These are phyloP conservation scores for Rhea pennata DNA, from an alignment of 2,113 vertebrate species.

Conservation along the genomic window DNA sequence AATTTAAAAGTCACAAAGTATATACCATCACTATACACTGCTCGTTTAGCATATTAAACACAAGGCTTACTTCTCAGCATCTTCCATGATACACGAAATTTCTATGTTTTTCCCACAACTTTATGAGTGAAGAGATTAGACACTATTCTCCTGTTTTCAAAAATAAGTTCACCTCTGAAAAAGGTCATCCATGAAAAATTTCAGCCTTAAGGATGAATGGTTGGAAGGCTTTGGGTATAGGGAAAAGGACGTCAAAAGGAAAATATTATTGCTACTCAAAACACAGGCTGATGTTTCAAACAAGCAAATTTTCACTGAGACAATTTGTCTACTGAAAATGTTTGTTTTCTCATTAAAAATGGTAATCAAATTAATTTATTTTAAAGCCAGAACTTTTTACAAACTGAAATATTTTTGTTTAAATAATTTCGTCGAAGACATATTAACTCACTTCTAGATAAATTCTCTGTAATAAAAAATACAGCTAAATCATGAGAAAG, in stretches of 20 bases:
- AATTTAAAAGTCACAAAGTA: background rate
- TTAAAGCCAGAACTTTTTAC: background rate
- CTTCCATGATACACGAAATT: background rate
- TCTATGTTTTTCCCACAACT: background rate
- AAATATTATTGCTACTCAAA: background rate
- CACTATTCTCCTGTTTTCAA: background rate
- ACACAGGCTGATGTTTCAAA: background rate
- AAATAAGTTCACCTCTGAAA: slow-evolving; percentile 13
- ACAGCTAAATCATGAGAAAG: background rate
- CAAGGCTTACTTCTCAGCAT: background rate
- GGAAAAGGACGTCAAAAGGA: background rate
- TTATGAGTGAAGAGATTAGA: background rate
- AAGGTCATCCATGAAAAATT: slow-evolving; percentile 15
- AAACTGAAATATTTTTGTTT: background rate
- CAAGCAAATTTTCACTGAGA: background rate
- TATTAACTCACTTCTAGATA: background rate
- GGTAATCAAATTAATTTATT: background rate
- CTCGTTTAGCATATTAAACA: background rate
- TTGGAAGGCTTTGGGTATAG: background rate
- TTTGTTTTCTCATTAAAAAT: background rate
- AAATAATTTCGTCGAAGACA: background rate
- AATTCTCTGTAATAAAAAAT: background rate
- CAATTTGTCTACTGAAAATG: background rate
- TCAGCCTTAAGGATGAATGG: background rate
- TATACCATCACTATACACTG: background rate